phyloP scores from a whole-genome alignment of 2,113 vertebrate genomes.

The Poecilia latipinna region DNA sequence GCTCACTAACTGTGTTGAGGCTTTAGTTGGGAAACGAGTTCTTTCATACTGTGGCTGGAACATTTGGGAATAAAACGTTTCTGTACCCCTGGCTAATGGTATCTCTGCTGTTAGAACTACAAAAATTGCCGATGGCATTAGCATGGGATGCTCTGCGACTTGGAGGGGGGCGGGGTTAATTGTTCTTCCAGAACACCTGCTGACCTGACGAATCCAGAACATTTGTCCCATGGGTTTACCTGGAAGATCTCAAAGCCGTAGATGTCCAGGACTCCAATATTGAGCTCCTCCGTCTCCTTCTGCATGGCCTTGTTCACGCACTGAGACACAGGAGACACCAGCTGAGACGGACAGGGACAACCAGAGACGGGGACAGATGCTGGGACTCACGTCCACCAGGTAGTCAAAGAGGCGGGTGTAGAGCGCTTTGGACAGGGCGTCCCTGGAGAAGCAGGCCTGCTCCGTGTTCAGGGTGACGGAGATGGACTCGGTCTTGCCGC shows the following conservation, averaged over 20 bases:
- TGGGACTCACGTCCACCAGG: constrained; percentile 82
- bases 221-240: constrained; percentile 53
- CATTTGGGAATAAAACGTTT: too few species aligned
- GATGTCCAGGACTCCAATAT: constrained; percentile 85
- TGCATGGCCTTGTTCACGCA: constrained; percentile 84
- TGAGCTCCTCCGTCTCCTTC: constrained; percentile 83
- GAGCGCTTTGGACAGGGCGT: constrained; percentile 84
- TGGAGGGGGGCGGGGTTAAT: too few species aligned
- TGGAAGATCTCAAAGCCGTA: constrained; percentile 89
- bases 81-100: too few species aligned
- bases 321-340: constrained; percentile 53
- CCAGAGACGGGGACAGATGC: background rate
- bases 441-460: constrained; percentile 83
- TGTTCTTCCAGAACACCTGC: too few species aligned
- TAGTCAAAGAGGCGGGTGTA: constrained; percentile 85
- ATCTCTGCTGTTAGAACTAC: too few species aligned
- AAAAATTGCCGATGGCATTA: too few species aligned
- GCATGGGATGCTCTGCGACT: too few species aligned
- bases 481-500: constrained; percentile 82
- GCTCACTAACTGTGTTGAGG: too few species aligned
- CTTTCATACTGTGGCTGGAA: too few species aligned
- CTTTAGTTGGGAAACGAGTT: too few species aligned
- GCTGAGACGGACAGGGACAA: background rate
- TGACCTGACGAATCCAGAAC: too few species aligned
- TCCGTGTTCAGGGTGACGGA: constrained; percentile 84